Conservation (phyloP, 2,113 vertebrate genomes). For the Columba livia region DNA sequence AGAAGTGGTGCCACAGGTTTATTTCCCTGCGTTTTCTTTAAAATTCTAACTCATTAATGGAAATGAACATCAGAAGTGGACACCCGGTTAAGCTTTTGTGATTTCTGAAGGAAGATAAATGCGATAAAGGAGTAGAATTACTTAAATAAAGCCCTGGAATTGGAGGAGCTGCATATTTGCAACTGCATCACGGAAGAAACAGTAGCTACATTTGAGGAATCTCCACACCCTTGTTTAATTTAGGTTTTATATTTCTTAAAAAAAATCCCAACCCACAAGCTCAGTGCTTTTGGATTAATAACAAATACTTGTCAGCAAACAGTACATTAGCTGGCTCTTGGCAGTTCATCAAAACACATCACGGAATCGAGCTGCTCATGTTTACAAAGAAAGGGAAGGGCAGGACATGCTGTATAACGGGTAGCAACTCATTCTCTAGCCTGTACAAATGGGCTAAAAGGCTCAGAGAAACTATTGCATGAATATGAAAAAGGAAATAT, state of each 20-base stretch:
- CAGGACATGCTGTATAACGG: constrained; percentile 53
- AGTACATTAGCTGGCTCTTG: constrained; percentile 78
- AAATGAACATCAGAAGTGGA: not conserved
- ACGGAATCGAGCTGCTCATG: constrained; percentile 65
- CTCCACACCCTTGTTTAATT: constrained; percentile 72
- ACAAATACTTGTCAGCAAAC: constrained; percentile 80
- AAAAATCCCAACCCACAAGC: constrained; percentile 51
- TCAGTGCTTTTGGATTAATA: constrained; percentile 64
- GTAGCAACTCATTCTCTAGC: constrained; percentile 53
- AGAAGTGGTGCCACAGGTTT: not conserved
- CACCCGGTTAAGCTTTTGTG: not conserved
- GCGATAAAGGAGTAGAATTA: not conserved
- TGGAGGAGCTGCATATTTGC: not conserved
- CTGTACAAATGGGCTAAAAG: constrained; percentile 14
- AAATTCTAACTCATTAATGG: not conserved
- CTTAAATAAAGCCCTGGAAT: not conserved
- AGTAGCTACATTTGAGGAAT: constrained; percentile 60
- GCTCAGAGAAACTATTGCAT: not conserved
- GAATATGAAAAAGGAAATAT: constrained; percentile 55
- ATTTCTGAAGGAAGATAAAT: not conserved
- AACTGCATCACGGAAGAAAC: constrained; percentile 29
- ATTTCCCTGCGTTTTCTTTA: not conserved
- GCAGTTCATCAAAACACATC: constrained; percentile 75
- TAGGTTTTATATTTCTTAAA: constrained; percentile 46
- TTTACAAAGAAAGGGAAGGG: constrained; percentile 72